Evolutionary conservation across 64 coral and sea anemone species (phyloP).

Genomic region (Montipora efflorescens): DNA sequence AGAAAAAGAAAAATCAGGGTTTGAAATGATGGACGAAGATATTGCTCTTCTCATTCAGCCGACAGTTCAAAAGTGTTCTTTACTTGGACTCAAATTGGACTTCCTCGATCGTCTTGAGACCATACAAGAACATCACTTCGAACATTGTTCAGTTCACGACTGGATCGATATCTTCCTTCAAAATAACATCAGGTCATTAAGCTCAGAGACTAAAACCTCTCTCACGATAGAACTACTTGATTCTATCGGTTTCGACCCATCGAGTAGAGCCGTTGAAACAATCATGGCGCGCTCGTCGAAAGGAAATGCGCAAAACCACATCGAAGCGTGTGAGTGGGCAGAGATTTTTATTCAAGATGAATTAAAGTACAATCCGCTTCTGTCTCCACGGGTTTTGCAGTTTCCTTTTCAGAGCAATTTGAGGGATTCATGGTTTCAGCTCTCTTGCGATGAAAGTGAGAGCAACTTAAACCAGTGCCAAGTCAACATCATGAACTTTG

Average conservation of each 20-base stretch:
- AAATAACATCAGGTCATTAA: background rate
- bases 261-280: background rate
- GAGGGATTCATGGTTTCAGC: background rate
- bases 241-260: slow-evolving; percentile 4
- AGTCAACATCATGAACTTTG: slow-evolving; percentile 23
- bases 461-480: background rate
- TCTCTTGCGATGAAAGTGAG: background rate
- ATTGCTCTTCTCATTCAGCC: no score
- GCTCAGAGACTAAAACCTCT: background rate
- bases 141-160: background rate
- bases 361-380: slow-evolving; percentile 8
- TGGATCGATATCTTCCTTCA: slow-evolving; percentile 1
- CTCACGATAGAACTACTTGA: slow-evolving; percentile 11
- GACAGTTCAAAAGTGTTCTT: background rate
- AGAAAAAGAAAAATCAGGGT: no score
- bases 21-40: no score
- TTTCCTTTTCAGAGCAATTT: slow-evolving; percentile 4
- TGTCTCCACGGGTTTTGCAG: background rate
- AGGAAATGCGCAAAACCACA: background rate
- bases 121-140: background rate
- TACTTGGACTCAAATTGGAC: slow-evolving; percentile 11
- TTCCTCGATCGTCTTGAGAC: background rate
- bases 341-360: slow-evolving; percentile 34
- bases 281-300: background rate
- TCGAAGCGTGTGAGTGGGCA: slow-evolving; percentile 8